Percentiles rank a stretch among this genome's conserved stretches.
These are phyloP conservation scores for Sycophila sp. DNA, from an alignment of 1,140 invertebrate genomes.

Conservation along the genomic window DNA sequence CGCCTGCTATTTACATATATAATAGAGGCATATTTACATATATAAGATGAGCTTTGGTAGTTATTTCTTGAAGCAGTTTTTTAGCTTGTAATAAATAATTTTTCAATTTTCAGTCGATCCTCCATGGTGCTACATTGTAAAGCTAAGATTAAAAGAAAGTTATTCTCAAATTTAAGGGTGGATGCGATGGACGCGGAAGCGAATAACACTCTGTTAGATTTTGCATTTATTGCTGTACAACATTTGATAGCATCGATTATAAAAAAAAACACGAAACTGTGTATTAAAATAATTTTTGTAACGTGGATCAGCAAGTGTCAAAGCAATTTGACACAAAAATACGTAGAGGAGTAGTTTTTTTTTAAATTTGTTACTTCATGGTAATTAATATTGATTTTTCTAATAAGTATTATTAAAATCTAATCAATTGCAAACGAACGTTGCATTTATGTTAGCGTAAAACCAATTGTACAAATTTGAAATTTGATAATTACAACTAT, in stretches of 20 bases:
- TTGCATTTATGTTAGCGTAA: neutral
- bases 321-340: conserved; percentile 1
- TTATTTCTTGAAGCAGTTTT: conserved; percentile 10
- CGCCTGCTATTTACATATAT: conserved; percentile 1
- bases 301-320: neutral
- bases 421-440: neutral
- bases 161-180: conserved; percentile 22
- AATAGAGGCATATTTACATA: no score
- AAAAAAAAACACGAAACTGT: neutral
- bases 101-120: conserved; percentile 22
- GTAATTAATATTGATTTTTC: neutral
- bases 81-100: conserved; percentile 20
- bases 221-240: neutral
- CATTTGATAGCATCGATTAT: neutral
- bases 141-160: conserved; percentile 11
- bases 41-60: conserved; percentile 2
- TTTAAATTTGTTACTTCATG: conserved; percentile 2
- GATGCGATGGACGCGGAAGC: neutral
- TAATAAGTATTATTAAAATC: conserved; percentile 13
- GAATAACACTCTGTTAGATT: neutral
- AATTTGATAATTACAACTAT: neutral
- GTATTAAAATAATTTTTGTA: conserved; percentile 1
- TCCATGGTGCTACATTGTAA: conserved; percentile 32
- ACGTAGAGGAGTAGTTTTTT: neutral
- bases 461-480: neutral